Percentiles rank a stretch among this genome's conserved stretches.
Conservation (phyloP, 2,113 vertebrate species). For the Motacilla alba region DNA sequence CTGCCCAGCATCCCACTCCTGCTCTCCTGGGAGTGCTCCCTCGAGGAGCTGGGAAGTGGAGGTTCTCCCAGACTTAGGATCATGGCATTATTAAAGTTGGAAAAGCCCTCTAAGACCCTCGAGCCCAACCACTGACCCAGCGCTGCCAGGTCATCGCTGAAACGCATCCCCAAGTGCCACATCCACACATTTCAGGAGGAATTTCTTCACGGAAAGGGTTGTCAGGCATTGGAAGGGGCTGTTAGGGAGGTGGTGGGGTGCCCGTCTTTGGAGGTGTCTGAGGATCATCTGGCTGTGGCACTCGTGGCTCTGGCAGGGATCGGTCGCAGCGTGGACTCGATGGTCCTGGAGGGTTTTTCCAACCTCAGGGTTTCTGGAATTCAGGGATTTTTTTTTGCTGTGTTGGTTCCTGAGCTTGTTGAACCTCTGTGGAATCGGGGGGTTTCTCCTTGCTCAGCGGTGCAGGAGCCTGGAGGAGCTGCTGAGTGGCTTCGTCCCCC, state of each 20-base stretch:
- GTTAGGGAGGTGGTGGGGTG: not conserved
- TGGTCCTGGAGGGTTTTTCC: not conserved
- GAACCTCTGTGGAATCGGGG: fast-evolving
- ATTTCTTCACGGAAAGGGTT: not conserved
- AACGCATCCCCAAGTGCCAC: not conserved
- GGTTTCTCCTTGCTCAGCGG: not conserved
- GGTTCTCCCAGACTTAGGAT: not conserved
- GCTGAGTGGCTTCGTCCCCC: not conserved
- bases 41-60: not conserved
- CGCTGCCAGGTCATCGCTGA: fast-evolving
- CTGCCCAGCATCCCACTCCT: not conserved
- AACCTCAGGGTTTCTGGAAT: not conserved
- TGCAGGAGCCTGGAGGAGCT: not conserved
- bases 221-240: not conserved
- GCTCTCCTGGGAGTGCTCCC: not conserved
- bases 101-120: not conserved
- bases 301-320: not conserved
- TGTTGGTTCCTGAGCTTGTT: not conserved
- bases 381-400: not conserved
- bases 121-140: not conserved
- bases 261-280: not conserved
- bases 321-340: fast-evolving
- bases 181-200: not conserved
- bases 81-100: not conserved
- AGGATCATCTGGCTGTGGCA: not conserved